These are phyloP conservation scores for Rhipidura dahli DNA, from an alignment of 2,113 vertebrate genomes.

Conservation along the genomic window DNA sequence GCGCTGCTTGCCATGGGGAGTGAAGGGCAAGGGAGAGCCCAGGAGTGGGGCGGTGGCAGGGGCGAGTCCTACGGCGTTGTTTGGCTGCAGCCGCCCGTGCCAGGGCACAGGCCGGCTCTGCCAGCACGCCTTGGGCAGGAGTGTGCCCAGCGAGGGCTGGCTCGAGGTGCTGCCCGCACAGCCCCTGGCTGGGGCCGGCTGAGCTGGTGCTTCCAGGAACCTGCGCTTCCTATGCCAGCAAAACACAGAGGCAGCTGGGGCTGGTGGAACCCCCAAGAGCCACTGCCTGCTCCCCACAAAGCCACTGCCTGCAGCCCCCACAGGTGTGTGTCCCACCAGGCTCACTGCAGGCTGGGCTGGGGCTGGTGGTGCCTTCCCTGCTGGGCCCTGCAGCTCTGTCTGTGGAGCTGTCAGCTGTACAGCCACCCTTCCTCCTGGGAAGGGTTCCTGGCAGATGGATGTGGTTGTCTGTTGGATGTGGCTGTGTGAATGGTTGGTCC, in stretches of 20 bases:
- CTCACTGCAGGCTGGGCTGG: neutral
- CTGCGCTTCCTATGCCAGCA: fast-evolving
- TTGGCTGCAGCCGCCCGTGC: neutral
- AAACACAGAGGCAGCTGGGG: neutral
- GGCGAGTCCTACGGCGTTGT: fast-evolving
- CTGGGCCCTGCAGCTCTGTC: fast-evolving
- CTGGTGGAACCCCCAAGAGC: neutral
- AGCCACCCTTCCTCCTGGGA: neutral
- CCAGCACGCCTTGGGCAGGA: fast-evolving
- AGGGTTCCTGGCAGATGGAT: fast-evolving
- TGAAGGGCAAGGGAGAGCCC: neutral
- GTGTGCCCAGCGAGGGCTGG: fast-evolving
- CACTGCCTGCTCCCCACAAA: neutral
- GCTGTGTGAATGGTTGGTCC: fast-evolving
- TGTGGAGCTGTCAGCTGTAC: neutral
- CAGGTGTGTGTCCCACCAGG: neutral
- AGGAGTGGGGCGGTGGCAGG: neutral
- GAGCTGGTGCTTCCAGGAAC: neutral
- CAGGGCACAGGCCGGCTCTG: neutral
- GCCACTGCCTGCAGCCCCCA: neutral
- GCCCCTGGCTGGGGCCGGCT: neutral
- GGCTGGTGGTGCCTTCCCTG: neutral
- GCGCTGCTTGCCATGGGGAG: fast-evolving
- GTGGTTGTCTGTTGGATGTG: fast-evolving
- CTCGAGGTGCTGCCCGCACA: neutral